Base-by-base conservation (phyloP, 2,888 invertebrate species). In the Archaeoteleia sp. region DNA sequence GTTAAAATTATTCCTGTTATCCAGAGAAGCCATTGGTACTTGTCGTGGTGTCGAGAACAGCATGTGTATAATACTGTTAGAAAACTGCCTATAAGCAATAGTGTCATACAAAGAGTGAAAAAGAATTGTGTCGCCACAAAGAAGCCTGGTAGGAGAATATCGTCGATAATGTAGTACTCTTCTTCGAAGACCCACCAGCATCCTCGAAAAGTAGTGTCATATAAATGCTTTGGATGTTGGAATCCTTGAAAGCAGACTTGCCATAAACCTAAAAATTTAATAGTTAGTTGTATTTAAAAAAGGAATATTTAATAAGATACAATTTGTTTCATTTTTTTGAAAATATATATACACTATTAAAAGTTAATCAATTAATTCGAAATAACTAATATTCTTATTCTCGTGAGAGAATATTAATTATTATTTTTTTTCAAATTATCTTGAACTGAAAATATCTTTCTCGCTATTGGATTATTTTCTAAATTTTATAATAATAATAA, bases 101-200 rank as follows among this genome's bases (percentile, higher is more conserved):
- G 87, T 7, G 96, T 93, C 85, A 97, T 88, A 61, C 94, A 91
- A 32, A 97, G 87, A 0, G 97, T 96, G 82, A 95, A 96, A 87
- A 97, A 95, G 72, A 97, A 93, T 83, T 98, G 97, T 0, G 96
- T 96, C 0, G 95, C 93, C 54, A 97, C 92, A 80, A 97, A 97
- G 87, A 97, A 98, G 8, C 93, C 92, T 48, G 96, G 96, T 74
- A 96, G 86, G 1, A 98, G 87, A 77, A 95, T 93, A 76, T 96
- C 93, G 78, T 95, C 93, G 72, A 98, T 95, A 60, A 96, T 96
- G 81, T 96, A 95, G 84, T 95, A 97, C 86, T 98, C 97, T 84
- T 96, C 97, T 86, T 97, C 95, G 80, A 97, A 96, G 63, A 98
- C 94, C 96, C 97, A 98, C 94, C 96, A 96, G 81, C 98, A 98